Evolutionary conservation across 2,888 invertebrate genomes (phyloP).

Genomic region (Penaeus monodon): DNA sequence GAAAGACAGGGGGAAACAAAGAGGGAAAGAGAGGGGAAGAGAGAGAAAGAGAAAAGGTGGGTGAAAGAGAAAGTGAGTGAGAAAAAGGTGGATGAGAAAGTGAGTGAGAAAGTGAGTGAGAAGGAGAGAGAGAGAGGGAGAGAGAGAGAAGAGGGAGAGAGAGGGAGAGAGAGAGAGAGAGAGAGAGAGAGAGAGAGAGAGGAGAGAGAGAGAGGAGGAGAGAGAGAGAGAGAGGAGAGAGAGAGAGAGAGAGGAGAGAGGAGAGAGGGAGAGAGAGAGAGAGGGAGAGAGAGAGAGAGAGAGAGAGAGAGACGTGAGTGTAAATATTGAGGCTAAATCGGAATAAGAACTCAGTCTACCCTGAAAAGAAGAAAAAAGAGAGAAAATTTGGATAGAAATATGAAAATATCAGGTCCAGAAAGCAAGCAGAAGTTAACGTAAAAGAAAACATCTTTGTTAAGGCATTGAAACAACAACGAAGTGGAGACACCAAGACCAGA

Average conservation of each 20-base stretch:
- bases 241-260: constrained; percentile 4
- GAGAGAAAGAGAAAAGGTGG: neutral
- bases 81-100: neutral
- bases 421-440: too few species aligned
- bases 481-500: too few species aligned
- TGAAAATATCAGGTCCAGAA: too few species aligned
- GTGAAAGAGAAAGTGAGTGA: neutral
- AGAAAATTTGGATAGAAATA: too few species aligned
- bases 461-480: too few species aligned
- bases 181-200: constrained; percentile 16
- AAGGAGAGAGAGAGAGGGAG: too few species aligned
- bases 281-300: constrained; percentile 14
- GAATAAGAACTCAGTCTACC: too few species aligned
- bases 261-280: constrained; percentile 14
- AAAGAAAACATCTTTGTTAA: too few species aligned
- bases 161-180: constrained; percentile 14
- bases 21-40: neutral
- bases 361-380: too few species aligned
- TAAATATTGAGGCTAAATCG: neutral
- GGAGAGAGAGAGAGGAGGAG: neutral
- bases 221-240: neutral
- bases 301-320: neutral
- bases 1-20: neutral
- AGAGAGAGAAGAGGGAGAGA: neutral
- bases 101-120: too few species aligned